phyloP scores from a whole-genome alignment of 2,113 vertebrate genomes.

The Castor canadensis region DNA sequence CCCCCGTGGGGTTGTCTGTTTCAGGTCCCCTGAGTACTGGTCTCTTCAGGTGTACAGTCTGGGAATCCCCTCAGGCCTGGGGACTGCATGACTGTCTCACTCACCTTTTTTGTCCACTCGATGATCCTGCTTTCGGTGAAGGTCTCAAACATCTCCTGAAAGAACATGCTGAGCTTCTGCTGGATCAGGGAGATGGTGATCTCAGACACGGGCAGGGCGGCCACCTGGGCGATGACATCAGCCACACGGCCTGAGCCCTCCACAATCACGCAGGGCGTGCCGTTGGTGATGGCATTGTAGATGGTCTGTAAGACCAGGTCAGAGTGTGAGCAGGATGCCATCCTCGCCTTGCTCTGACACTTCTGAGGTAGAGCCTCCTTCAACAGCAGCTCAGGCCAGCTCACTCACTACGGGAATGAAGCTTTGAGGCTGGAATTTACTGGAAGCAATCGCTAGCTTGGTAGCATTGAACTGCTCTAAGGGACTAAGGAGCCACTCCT shows the following conservation, averaged over 20 bases:
- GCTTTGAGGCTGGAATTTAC: not conserved
- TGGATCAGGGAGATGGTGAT: conserved; percentile 89
- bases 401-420: fast-evolving
- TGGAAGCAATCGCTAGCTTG: fast-evolving
- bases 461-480: fast-evolving
- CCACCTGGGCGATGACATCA: conserved; percentile 93
- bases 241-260: conserved; percentile 96
- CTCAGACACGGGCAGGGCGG: conserved; percentile 82
- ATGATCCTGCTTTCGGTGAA: conserved; percentile 86
- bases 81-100: fast-evolving
- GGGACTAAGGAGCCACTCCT: fast-evolving
- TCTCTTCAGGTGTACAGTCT: not conserved
- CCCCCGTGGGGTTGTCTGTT: not conserved
- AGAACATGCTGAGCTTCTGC: conserved; percentile 87
- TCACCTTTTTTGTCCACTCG: conserved; percentile 97
- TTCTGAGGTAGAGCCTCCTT: fast-evolving
- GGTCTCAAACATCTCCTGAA: conserved; percentile 86
- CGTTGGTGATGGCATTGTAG: conserved; percentile 90
- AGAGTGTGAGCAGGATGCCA: fast-evolving
- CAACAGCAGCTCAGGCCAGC: fast-evolving
- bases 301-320: conserved; percentile 88
- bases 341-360: fast-evolving
- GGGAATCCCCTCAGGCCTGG: fast-evolving
- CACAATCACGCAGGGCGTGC: conserved; percentile 94
- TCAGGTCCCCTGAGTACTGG: fast-evolving